Conservation (phyloP, 2,888 invertebrate species). For the Apamea monoglypha region DNA sequence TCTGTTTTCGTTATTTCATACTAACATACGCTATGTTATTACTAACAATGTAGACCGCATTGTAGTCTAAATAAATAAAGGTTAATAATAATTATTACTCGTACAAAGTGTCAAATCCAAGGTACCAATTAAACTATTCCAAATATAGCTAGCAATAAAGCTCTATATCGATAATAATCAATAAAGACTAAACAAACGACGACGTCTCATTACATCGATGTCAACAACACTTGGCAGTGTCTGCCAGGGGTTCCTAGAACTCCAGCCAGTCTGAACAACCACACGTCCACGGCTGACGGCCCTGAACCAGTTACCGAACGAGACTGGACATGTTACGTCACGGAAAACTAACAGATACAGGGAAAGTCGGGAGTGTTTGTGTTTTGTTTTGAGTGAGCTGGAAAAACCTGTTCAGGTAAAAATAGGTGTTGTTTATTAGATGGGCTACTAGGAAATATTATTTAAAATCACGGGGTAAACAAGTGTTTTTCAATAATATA, state of each 20-base stretch:
- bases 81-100: neutral
- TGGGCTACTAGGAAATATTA: neutral
- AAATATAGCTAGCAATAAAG: neutral
- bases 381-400: slow-evolving; percentile 30
- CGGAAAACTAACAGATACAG: slow-evolving; percentile 65
- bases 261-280: slow-evolving; percentile 71
- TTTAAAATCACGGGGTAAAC: slow-evolving; percentile 3
- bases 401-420: slow-evolving; percentile 23
- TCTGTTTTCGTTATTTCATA: neutral
- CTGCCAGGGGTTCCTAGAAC: slow-evolving; percentile 75
- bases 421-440: slow-evolving; percentile 32
- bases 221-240: slow-evolving; percentile 66
- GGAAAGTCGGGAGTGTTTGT: slow-evolving; percentile 56
- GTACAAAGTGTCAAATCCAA: neutral
- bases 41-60: neutral
- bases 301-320: slow-evolving; percentile 87
- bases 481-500: neutral
- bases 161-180: slow-evolving; percentile 16
- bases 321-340: slow-evolving; percentile 74
- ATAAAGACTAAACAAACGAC: slow-evolving; percentile 34
- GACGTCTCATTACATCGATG: slow-evolving; percentile 49
- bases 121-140: neutral
- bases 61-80: neutral
- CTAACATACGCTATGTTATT: neutral
- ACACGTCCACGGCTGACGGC: slow-evolving; percentile 69